phyloP scores from a whole-genome alignment of 1,140 invertebrate genomes.

The Macrostomum lignano region DNA sequence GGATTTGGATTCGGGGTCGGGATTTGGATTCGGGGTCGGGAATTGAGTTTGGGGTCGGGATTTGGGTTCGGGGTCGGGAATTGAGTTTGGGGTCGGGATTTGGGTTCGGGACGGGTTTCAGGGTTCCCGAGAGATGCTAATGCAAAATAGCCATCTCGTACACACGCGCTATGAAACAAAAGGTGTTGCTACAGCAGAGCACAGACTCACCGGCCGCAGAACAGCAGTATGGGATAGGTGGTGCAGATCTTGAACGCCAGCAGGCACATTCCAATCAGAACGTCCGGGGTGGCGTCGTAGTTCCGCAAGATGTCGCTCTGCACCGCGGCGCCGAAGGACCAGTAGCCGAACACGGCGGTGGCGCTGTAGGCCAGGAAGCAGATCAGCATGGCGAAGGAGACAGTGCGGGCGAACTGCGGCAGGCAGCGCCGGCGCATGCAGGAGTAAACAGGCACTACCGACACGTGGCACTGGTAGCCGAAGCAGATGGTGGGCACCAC shows the following conservation, averaged over 20 bases:
- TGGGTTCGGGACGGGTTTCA: too few relatives aligned
- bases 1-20: too few relatives aligned
- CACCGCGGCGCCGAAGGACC: constrained; percentile 37
- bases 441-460: constrained; percentile 40
- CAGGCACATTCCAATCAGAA: constrained; percentile 35
- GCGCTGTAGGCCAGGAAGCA: constrained; percentile 36
- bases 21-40: too few relatives aligned
- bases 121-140: too few relatives aligned
- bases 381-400: constrained; percentile 33
- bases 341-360: constrained; percentile 38
- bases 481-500: constrained; percentile 43
- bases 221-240: constrained; percentile 41
- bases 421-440: constrained; percentile 35
- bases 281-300: constrained; percentile 30
- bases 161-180: too few relatives aligned
- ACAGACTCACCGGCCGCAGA: constrained; percentile 36
- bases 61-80: too few relatives aligned
- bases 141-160: too few relatives aligned
- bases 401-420: constrained; percentile 32
- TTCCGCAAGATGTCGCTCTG: constrained; percentile 36
- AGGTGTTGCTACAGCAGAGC: too few relatives aligned
- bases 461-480: constrained; percentile 45
- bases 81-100: too few relatives aligned
- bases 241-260: constrained; percentile 40
- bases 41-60: too few relatives aligned